A percentile compares a stretch with the other conserved stretches of the same genome.
Evolutionary conservation across 2,888 invertebrate genomes (phyloP).

Genomic region (Ariolimax columbianus): DNA sequence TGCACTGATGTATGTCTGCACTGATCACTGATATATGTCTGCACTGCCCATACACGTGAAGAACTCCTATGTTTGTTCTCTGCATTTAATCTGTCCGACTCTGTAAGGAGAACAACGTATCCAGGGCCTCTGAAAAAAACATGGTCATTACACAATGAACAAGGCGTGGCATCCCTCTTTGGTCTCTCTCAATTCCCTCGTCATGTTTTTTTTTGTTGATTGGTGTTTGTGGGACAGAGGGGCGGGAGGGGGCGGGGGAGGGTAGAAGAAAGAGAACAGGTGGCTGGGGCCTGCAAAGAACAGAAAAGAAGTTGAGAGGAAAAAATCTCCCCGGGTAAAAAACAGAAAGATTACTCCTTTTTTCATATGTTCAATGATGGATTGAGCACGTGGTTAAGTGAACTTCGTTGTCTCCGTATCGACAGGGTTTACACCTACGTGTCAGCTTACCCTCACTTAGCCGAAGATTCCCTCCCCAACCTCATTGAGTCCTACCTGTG

Average conservation of each 20-base stretch:
- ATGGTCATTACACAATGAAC: background rate
- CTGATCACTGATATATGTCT: too few species aligned
- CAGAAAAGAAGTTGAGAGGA: background rate
- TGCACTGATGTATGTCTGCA: too few species aligned
- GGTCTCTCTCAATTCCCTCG: background rate
- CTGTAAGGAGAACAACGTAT: too few species aligned
- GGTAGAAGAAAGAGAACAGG: background rate
- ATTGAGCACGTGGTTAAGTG: too few species aligned
- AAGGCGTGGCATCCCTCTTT: background rate
- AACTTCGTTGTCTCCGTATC: background rate
- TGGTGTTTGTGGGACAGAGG: background rate
- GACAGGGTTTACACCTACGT: background rate
- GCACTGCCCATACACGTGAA: too few species aligned
- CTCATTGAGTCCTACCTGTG: background rate
- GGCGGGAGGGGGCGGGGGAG: background rate
- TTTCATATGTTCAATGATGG: too few species aligned
- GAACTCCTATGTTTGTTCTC: too few species aligned
- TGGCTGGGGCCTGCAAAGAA: background rate
- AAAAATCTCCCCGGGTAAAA: too few species aligned
- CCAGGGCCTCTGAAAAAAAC: background rate
- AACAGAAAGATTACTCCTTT: too few species aligned
- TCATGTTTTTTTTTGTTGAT: background rate
- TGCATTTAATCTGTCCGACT: too few species aligned
- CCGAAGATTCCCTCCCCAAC: background rate
- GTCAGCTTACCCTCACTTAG: background rate